Evolutionary conservation across 2,888 invertebrate genomes (phyloP), one percentile per base, ranked within the genome.

Genomic region (Drosophila neonasuta): DNA sequence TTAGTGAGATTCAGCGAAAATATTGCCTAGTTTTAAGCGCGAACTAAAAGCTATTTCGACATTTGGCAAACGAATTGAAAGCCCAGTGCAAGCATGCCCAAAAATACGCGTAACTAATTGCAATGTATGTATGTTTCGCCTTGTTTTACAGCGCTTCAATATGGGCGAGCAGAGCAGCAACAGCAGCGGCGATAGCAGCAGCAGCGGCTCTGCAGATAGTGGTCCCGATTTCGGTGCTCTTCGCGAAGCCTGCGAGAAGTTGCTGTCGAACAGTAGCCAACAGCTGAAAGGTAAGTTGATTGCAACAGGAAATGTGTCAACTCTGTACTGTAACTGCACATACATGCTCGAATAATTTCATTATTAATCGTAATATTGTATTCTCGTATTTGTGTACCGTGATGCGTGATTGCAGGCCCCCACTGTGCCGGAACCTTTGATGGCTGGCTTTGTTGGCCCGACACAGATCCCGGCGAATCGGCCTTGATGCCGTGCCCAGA

Each of bases 391-490:
- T 24, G 24, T 51, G 41, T 30, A 39, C 7, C 9, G 29, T n/a
- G 15, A 39, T 15, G 24, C 6, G 24, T 24, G 24, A 10, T 65
- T 46, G 51, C 76, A 94, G 95, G 92, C 20, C 79, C 91, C 75
- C 94, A 93, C 91, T 96, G 96, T 90, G 92, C 92, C 48, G 94
- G 95, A 73, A 94, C 94, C 30, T 97, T 95, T 91, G 97, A 97
- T 91, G 94, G 94, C 54, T 96, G 96, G 96, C 93, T 94, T 29
- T 97, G 97, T 90, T 94, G 94, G 90, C 94, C 95, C 69, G 93
- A 94, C 92, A 96, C 96, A 11, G 91, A 92, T 41, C 92, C 94
- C 81, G 95, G 95, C 80, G 88, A 91, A 76, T 92, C 93, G 59
- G 95, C 94, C 41, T 93, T 91, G 90, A 93, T 93, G 73, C 92